Evolutionary conservation across 2,113 vertebrate genomes (phyloP).

Genomic region (Pipa parva): DNA sequence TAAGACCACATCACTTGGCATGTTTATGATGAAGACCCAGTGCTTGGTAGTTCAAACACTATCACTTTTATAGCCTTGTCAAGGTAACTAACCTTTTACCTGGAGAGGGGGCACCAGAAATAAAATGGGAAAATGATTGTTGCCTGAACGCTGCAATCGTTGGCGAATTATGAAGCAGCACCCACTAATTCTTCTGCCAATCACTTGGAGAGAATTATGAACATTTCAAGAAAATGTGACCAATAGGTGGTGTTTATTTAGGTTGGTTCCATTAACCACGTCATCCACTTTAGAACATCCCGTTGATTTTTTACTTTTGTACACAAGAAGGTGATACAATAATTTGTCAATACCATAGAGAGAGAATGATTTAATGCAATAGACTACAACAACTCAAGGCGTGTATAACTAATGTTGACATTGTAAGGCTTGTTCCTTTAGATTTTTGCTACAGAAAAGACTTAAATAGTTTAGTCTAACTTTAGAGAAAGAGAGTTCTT

Average conservation of each 20-base stretch:
- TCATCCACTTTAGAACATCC: slow-evolving; percentile 21
- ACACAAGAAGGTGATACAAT: background rate
- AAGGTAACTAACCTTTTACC: slow-evolving; percentile 37
- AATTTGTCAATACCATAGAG: background rate
- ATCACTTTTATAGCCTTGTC: background rate
- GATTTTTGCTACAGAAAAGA: too few relatives aligned
- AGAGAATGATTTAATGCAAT: background rate
- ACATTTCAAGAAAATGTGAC: slow-evolving; percentile 29
- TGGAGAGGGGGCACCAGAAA: slow-evolving; percentile 29
- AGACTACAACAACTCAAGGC: too few relatives aligned
- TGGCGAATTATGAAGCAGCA: slow-evolving; percentile 32
- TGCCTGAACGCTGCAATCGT: slow-evolving; percentile 32
- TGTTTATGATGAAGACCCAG: slow-evolving; percentile 32
- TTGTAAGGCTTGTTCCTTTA: too few relatives aligned
- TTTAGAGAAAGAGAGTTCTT: too few relatives aligned
- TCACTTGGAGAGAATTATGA: slow-evolving; percentile 31
- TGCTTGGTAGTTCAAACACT: background rate
- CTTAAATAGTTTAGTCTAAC: too few relatives aligned
- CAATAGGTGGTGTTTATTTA: slow-evolving; percentile 16
- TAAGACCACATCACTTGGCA: slow-evolving; percentile 49
- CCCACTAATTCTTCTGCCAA: slow-evolving; percentile 37
- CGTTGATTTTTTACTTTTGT: slow-evolving; percentile 2
- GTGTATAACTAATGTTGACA: too few relatives aligned
- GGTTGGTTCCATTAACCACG: background rate
- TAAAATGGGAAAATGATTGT: slow-evolving; percentile 39